These are phyloP conservation scores for Tauraco hartlaubi DNA, from an alignment of 2,797 vertebrate species.

Conservation along the genomic window DNA sequence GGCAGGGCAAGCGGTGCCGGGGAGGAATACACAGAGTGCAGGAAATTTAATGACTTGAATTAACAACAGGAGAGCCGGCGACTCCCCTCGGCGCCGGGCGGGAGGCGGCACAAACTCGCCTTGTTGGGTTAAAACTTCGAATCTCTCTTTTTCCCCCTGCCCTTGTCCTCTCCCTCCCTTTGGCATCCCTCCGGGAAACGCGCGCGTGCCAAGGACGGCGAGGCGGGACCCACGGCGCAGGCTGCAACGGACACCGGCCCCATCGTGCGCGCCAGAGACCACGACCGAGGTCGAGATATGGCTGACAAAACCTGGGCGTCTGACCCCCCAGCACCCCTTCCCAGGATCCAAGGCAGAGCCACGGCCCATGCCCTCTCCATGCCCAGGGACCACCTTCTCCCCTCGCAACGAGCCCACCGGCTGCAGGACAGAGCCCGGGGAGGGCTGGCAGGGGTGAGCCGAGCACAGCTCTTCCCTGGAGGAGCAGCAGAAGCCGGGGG, in stretches of 20 bases:
- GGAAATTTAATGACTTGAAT: constrained; percentile 43
- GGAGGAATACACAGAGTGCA: not conserved
- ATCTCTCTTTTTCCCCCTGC: fast-evolving
- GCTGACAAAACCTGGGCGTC: not conserved
- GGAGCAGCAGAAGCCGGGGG: not conserved
- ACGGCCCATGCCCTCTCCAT: fast-evolving
- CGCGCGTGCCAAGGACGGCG: fast-evolving
- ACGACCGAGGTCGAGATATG: not conserved
- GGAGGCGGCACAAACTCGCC: not conserved
- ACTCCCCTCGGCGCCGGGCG: not conserved
- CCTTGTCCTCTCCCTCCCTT: not conserved
- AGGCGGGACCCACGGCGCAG: fast-evolving
- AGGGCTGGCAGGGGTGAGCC: fast-evolving
- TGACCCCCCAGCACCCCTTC: not conserved
- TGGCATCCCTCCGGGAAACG: not conserved
- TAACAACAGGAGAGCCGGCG: not conserved
- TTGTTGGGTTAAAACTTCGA: not conserved
- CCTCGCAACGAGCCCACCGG: fast-evolving
- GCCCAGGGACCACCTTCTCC: not conserved
- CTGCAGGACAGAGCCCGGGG: fast-evolving
- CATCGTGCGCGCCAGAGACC: fast-evolving
- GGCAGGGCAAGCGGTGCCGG: constrained; percentile 25
- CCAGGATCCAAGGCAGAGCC: not conserved
- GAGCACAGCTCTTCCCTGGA: not conserved
- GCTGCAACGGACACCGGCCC: not conserved